Conservation (phyloP, 2,113 vertebrate species). For the Sminthopsis crassicaudata region DNA sequence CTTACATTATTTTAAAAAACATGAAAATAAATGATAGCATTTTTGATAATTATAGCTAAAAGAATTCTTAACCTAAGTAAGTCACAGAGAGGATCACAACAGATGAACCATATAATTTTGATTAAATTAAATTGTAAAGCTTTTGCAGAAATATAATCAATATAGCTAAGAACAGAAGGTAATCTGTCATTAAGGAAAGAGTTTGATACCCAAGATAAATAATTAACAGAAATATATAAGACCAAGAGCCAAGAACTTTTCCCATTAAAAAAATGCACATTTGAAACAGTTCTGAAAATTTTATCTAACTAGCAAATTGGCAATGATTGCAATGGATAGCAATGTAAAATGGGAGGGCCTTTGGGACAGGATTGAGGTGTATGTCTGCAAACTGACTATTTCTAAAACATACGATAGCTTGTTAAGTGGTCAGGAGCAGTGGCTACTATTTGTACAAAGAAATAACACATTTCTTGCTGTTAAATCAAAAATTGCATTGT, state of each 20-base stretch:
- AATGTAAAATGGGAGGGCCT: neutral
- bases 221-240: neutral
- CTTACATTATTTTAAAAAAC: neutral
- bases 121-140: neutral
- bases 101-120: neutral
- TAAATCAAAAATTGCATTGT: constrained; percentile 76
- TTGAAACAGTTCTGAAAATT: neutral
- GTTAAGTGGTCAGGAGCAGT: constrained; percentile 24
- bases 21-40: neutral
- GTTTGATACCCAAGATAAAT: neutral
- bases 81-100: neutral
- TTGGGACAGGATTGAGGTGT: neutral
- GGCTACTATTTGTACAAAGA: constrained; percentile 40
- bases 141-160: neutral
- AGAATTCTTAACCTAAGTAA: neutral
- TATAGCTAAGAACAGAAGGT: neutral
- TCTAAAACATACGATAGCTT: constrained; percentile 36
- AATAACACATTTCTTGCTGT: constrained; percentile 35
- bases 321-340: neutral
- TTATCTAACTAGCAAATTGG: neutral
- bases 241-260: neutral
- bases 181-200: neutral
- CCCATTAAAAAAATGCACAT: neutral
- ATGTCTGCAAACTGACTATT: neutral
- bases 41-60: neutral